Conservation (phyloP, 2,113 vertebrate species). For the Callionymus lyra region DNA sequence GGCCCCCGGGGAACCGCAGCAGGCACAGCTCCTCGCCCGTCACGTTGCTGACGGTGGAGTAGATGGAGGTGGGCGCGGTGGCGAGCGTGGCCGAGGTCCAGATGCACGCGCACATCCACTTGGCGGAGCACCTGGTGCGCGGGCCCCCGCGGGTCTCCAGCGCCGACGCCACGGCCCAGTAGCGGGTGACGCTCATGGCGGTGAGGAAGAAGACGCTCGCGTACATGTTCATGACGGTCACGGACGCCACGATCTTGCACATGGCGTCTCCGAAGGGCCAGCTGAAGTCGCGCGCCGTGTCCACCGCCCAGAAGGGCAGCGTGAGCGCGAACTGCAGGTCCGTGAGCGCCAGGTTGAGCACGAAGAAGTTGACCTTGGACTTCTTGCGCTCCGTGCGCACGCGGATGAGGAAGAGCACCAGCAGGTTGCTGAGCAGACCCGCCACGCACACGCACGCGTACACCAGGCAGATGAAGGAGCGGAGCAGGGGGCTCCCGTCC, state of each 20-base stretch:
- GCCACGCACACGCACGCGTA: constrained; percentile 60
- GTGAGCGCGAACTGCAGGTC: constrained; percentile 68
- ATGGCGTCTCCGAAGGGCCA: constrained; percentile 68
- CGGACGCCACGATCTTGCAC: constrained; percentile 64
- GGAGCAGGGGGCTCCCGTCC: constrained; percentile 47
- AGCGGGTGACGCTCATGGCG: constrained; percentile 65
- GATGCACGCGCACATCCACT: constrained; percentile 41
- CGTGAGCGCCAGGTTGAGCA: constrained; percentile 61
- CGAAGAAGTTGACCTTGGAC: constrained; percentile 60
- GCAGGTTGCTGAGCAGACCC: constrained; percentile 56
- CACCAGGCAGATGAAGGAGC: constrained; percentile 51
- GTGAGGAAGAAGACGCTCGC: constrained; percentile 68
- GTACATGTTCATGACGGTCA: constrained; percentile 69
- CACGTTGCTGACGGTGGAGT: constrained; percentile 54
- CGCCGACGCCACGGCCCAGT: constrained; percentile 52
- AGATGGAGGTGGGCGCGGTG: constrained; percentile 58
- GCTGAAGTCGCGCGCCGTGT: constrained; percentile 67
- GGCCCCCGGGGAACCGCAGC: constrained; percentile 59
- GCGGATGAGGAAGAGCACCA: constrained; percentile 62
- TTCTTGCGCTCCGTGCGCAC: constrained; percentile 39
- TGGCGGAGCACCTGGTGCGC: constrained; percentile 32
- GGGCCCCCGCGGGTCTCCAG: constrained; percentile 37
- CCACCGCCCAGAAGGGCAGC: constrained; percentile 69
- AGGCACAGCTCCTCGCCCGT: constrained; percentile 61
- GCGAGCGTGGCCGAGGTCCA: constrained; percentile 61